Conservation (phyloP, 1,140 invertebrate species). For the Bactericera cockerelli region DNA sequence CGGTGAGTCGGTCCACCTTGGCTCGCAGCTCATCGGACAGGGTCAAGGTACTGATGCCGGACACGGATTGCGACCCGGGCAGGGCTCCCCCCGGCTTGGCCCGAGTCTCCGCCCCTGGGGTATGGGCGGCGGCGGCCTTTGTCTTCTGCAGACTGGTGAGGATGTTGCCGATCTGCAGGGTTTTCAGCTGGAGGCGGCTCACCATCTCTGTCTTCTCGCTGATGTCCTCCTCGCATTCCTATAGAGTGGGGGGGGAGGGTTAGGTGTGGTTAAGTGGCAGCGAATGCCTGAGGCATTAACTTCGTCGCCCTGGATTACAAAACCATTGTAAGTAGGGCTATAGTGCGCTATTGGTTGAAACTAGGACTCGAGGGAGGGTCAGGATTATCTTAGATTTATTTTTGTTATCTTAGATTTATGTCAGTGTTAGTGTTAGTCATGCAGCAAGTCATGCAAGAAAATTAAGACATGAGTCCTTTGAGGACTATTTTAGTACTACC, state of each 20-base stretch:
- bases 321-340: slow-evolving; percentile 2
- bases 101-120: not conserved
- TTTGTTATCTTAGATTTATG: no score
- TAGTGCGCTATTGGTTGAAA: no score
- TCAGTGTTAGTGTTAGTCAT: no score
- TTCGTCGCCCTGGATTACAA: not conserved
- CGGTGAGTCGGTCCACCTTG: not conserved
- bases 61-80: not conserved
- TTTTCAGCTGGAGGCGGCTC: slow-evolving; percentile 73
- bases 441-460: no score
- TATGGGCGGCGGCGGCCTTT: slow-evolving; percentile 29
- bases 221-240: slow-evolving; percentile 85
- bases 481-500: no score
- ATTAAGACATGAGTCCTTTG: no score
- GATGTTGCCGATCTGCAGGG: slow-evolving; percentile 76
- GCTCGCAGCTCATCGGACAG: not conserved
- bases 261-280: no score
- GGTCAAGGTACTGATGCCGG: not conserved
- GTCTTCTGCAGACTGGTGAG: slow-evolving; percentile 77
- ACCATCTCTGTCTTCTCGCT: slow-evolving; percentile 84
- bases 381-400: no score
- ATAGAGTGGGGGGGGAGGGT: no score
- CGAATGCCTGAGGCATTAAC: not conserved
- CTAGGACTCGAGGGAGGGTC: no score
- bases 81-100: not conserved